Percentiles rank a stretch among this genome's conserved stretches.
Conservation (phyloP, 2,888 invertebrate species). For the Xestia sexstrigata region DNA sequence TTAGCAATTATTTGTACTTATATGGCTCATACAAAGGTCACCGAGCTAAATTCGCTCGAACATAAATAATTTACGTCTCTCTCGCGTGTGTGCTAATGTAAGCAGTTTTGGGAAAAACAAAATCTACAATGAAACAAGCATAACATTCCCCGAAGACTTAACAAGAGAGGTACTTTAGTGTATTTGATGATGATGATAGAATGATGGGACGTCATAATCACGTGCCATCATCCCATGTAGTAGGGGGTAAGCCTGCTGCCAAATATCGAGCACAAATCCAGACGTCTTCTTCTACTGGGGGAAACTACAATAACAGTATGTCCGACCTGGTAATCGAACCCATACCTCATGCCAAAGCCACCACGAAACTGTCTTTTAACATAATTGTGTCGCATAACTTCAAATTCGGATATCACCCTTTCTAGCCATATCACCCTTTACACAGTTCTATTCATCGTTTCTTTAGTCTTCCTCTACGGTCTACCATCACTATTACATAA, state of each 20-base stretch:
- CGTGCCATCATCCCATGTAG: background rate
- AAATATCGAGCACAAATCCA: background rate
- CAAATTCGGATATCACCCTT: no score
- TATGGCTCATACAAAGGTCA: background rate
- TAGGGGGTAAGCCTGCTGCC: background rate
- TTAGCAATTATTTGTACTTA: constrained; percentile 1
- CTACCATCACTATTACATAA: background rate
- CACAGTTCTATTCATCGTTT: background rate
- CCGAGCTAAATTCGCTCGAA: background rate
- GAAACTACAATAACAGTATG: background rate
- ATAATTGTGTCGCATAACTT: no score
- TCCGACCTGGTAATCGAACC: background rate
- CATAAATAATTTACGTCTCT: background rate
- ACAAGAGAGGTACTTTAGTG: no score
- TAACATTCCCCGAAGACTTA: no score
- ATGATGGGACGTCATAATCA: background rate
- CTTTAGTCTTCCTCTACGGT: background rate
- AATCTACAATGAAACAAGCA: background rate
- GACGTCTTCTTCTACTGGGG: background rate
- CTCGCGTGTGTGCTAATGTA: background rate
- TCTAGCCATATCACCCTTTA: no score
- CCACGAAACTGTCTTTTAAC: background rate
- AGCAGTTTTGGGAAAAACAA: constrained; percentile 6
- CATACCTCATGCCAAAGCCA: background rate
- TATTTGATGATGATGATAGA: background rate